Conservation (phyloP, 2,888 invertebrate species). For the Drosophila nr. perissopoda region DNA sequence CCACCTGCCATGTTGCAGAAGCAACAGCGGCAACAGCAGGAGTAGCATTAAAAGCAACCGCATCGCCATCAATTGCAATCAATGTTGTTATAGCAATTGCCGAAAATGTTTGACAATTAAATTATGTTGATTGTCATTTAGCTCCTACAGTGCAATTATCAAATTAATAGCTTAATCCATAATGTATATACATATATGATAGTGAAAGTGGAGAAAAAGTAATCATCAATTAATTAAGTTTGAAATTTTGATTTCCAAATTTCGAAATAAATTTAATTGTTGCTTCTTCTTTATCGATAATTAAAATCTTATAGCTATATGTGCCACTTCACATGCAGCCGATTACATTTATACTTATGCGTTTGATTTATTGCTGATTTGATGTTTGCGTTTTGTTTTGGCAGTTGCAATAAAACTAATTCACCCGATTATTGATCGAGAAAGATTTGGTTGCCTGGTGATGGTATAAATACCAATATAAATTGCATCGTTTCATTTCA, state of each 20-base stretch:
- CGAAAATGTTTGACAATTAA: constrained; percentile 62
- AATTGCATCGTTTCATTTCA: not conserved
- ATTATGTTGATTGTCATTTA: constrained; percentile 37
- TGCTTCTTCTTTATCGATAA: not conserved
- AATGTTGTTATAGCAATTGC: constrained; percentile 58
- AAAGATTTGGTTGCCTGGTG: not conserved
- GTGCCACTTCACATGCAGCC: no score
- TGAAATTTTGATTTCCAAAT: not conserved
- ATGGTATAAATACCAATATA: not conserved
- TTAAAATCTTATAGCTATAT: not conserved
- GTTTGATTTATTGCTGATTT: constrained; percentile 3
- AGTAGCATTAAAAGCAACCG: not conserved
- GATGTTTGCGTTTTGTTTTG: not conserved
- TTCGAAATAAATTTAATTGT: not conserved
- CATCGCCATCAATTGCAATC: constrained; percentile 29
- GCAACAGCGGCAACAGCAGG: not conserved
- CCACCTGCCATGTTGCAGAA: constrained; percentile 12
- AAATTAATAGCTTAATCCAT: constrained; percentile 38
- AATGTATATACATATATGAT: not conserved
- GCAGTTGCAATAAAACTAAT: constrained; percentile 9
- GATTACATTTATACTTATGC: not conserved
- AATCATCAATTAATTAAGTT: not conserved
- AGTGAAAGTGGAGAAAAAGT: not conserved
- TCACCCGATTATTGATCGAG: not conserved
- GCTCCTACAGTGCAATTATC: constrained; percentile 1